Evolutionary conservation across 1,140 invertebrate species (phyloP).

Genomic region (Drosophila pruinosa): DNA sequence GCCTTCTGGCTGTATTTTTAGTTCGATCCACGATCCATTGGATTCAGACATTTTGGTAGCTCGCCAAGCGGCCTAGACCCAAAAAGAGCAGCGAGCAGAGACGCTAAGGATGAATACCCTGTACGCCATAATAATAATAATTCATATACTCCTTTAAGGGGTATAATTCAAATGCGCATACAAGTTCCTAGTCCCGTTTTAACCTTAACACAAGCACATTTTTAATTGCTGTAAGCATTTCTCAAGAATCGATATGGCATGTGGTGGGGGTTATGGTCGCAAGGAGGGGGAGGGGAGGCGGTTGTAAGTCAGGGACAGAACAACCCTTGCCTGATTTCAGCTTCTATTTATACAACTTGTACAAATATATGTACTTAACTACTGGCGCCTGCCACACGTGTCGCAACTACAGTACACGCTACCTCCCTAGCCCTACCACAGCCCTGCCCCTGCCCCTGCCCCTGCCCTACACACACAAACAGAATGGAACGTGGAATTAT

Average conservation of each 20-base stretch:
- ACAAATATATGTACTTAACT: too few relatives aligned
- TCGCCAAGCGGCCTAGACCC: conserved; percentile 34
- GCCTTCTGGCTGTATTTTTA: conserved; percentile 12
- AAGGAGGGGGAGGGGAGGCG: neutral
- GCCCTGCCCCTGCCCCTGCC: neutral
- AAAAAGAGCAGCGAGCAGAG: conserved; percentile 7
- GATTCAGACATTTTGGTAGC: conserved; percentile 18
- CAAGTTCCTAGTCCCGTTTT: neutral
- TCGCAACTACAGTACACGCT: conserved; percentile 6
- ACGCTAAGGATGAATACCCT: neutral
- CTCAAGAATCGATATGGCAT: conserved; percentile 35
- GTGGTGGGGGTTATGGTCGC: neutral
- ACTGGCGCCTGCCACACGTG: conserved; percentile 12
- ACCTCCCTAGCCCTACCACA: neutral
- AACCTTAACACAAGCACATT: neutral
- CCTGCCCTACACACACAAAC: neutral
- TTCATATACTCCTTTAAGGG: neutral
- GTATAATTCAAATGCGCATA: neutral
- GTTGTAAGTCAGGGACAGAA: conserved; percentile 1
- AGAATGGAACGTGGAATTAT: conserved; percentile 63
- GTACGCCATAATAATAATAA: neutral
- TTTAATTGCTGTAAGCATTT: conserved; percentile 6
- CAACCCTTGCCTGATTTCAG: conserved; percentile 30
- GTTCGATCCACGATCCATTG: conserved; percentile 16
- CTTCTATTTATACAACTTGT: conserved; percentile 38